Evolutionary conservation across 1,140 invertebrate genomes (phyloP).

Genomic region (Coelopa frigida): DNA sequence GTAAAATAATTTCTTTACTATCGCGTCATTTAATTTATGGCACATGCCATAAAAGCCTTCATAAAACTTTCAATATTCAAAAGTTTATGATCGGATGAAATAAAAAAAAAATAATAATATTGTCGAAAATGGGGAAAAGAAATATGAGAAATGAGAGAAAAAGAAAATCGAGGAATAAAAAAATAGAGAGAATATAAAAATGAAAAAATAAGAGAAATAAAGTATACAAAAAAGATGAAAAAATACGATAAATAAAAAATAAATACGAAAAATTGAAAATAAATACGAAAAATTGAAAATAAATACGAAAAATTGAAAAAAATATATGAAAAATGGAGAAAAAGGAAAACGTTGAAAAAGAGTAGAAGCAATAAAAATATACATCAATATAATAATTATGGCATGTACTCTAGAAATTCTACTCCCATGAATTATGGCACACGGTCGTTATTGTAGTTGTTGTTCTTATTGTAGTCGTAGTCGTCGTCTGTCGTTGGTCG

Average conservation of each 20-base stretch:
- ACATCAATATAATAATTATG: no score
- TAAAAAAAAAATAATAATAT: constrained; percentile 1
- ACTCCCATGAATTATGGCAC: constrained; percentile 30
- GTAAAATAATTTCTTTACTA: constrained; percentile 33
- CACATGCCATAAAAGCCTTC: constrained; percentile 35
- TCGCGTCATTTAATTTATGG: constrained; percentile 43
- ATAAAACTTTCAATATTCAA: constrained; percentile 44
- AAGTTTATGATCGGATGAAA: constrained; percentile 31
- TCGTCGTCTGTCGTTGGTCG: constrained; percentile 5
- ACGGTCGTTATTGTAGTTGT: not conserved
- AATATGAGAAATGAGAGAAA: not conserved
- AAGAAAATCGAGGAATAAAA: constrained; percentile 4
- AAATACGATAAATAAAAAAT: not conserved
- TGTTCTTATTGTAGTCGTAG: not conserved
- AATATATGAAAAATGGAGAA: not conserved
- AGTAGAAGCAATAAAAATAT: not conserved
- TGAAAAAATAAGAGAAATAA: not conserved
- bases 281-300: not conserved
- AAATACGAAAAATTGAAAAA: not conserved
- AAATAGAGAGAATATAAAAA: not conserved
- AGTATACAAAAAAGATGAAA: not conserved
- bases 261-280: no score
- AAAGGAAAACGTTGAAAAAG: not conserved
- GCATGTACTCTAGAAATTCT: constrained; percentile 14
- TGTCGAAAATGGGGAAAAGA: not conserved